Evolutionary conservation across 2,113 vertebrate species (phyloP).

Genomic region (Trematocara stigmaticum): DNA sequence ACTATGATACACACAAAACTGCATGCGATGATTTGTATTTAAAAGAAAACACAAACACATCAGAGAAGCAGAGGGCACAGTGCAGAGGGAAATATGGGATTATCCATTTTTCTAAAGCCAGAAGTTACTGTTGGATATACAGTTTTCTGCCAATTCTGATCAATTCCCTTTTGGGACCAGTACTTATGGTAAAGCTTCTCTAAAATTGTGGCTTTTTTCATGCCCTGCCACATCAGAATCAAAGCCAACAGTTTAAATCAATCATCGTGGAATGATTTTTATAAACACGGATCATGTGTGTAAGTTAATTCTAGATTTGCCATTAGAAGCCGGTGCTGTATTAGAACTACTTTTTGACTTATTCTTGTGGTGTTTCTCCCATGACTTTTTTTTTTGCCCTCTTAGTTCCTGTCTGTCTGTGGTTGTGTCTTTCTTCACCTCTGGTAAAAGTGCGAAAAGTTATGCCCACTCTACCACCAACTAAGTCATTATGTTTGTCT

Average conservation of each 20-base stretch:
- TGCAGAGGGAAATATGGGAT: conserved; percentile 12
- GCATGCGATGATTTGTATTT: neutral
- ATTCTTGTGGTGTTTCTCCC: neutral
- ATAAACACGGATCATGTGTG: neutral
- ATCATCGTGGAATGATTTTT: neutral
- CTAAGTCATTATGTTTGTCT: neutral
- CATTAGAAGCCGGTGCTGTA: neutral
- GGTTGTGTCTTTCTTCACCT: neutral
- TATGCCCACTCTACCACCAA: neutral
- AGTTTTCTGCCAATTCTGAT: conserved; percentile 14
- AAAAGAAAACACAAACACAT: conserved; percentile 22
- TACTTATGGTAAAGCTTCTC: neutral
- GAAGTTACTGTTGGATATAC: conserved; percentile 7
- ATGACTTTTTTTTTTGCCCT: neutral
- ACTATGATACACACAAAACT: conserved; percentile 4
- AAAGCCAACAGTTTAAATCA: neutral
- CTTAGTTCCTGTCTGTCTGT: neutral
- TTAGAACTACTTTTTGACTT: neutral
- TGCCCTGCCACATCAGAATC: neutral
- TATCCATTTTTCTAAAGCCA: conserved; percentile 28
- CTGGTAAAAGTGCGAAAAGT: neutral
- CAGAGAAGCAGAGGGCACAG: conserved; percentile 21
- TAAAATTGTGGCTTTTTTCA: neutral
- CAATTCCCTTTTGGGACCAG: conserved; percentile 18
- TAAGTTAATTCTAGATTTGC: neutral